Conservation (phyloP, 37 sponge, comb jelly and placozoan genomes). For the Corticium candelabrum region DNA sequence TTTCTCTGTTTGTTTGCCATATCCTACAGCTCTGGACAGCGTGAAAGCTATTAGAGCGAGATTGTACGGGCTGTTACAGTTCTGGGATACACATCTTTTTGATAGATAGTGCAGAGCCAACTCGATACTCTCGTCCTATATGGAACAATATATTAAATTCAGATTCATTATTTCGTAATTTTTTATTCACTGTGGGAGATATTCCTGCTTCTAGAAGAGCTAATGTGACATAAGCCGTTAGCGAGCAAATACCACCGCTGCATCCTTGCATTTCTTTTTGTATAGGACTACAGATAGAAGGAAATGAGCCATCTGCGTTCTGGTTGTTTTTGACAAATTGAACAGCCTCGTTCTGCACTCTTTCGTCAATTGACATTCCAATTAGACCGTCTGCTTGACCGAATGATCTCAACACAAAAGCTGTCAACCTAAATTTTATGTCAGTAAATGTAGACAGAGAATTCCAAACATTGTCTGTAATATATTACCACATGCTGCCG, state of each 20-base stretch:
- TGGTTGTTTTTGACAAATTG: not conserved
- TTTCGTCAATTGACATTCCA: not conserved
- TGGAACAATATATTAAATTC: too few species aligned
- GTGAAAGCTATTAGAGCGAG: too few species aligned
- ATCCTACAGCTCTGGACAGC: too few species aligned
- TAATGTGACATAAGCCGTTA: not conserved
- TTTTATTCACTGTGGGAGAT: too few species aligned
- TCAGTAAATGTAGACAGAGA: not conserved
- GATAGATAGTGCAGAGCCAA: too few species aligned
- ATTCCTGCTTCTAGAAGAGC: not conserved
- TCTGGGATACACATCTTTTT: too few species aligned
- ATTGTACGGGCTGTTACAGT: too few species aligned
- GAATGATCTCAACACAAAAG: slow-evolving; percentile 9
- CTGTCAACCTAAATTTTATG: slow-evolving; percentile 6
- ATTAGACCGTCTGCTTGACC: not conserved
- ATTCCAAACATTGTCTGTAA: too few species aligned
- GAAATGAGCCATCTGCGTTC: not conserved
- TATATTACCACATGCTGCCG: slow-evolving; percentile 11
- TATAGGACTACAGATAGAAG: not conserved
- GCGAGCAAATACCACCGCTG: not conserved
- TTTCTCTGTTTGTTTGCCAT: too few species aligned
- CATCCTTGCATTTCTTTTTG: not conserved
- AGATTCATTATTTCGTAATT: too few species aligned
- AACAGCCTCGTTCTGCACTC: not conserved
- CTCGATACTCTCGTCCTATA: too few species aligned